Conservation (phyloP, 2,888 invertebrate species). For the Spodoptera exigua region DNA sequence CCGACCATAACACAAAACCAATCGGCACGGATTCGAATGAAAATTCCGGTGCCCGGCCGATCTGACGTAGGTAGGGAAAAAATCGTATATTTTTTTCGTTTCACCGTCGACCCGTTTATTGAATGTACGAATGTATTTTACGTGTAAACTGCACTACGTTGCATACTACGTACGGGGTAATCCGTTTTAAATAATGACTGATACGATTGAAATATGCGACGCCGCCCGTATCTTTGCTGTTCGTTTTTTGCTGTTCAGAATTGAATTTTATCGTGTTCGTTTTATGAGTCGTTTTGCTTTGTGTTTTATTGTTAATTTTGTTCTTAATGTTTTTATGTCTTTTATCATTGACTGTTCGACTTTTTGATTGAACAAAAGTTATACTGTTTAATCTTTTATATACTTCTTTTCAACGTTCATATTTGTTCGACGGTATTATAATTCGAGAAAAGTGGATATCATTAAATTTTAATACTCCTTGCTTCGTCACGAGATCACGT, state of each 20-base stretch:
- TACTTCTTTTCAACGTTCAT: no score
- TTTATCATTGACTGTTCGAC: no score
- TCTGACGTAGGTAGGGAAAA: constrained; percentile 26
- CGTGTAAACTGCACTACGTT: constrained; percentile 51
- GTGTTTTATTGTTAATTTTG: no score
- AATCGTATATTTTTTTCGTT: constrained; percentile 27
- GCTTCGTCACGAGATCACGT: no score
- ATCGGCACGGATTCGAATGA: constrained; percentile 54
- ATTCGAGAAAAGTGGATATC: no score
- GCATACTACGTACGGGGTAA: constrained; percentile 38
- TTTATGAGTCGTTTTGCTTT: no score
- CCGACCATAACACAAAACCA: constrained; percentile 45
- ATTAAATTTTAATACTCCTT: no score
- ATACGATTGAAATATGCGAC: constrained; percentile 51
- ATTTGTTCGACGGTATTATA: no score
- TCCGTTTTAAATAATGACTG: constrained; percentile 49
- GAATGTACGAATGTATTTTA: constrained; percentile 57
- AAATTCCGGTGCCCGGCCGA: constrained; percentile 49
- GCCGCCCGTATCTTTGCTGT: constrained; percentile 8
- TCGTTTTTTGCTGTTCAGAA: constrained; percentile 6
- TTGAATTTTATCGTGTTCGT: constrained; percentile 18
- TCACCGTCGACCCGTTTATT: constrained; percentile 44
- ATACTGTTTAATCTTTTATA: no score
- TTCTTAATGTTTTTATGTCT: no score
- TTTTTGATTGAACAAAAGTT: no score